Percentiles rank a stretch among this genome's conserved stretches.
phyloP scores from a whole-genome alignment of 2,113 vertebrate genomes.

The Poeciliopsis prolifica region DNA sequence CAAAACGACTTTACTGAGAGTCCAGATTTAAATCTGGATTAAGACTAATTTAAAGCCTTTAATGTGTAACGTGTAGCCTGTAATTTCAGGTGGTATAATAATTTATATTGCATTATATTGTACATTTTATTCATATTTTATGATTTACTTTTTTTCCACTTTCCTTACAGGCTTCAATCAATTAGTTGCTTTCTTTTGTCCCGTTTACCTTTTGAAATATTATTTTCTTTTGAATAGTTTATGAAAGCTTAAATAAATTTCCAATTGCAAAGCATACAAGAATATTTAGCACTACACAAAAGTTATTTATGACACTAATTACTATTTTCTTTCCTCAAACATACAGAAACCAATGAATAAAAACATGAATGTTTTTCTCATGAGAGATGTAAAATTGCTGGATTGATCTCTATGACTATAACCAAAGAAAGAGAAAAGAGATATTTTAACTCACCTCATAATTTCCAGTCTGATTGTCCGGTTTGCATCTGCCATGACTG shows the following conservation, averaged over 20 bases:
- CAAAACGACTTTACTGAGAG: not conserved
- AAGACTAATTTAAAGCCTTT: too few species aligned
- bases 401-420: not conserved
- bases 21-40: too few species aligned
- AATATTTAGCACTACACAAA: not conserved
- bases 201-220: not conserved
- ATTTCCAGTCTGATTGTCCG: constrained; percentile 34
- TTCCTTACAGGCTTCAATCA: not conserved
- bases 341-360: not conserved
- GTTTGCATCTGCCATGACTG: constrained; percentile 23
- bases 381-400: not conserved
- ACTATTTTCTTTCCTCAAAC: not conserved
- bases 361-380: not conserved
- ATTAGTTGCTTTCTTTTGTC: not conserved
- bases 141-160: not conserved
- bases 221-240: not conserved
- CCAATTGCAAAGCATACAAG: not conserved
- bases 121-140: too few species aligned
- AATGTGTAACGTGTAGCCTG: too few species aligned
- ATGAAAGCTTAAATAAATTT: not conserved
- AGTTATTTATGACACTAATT: not conserved
- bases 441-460: constrained; percentile 71
- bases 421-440: not conserved
- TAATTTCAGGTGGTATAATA: too few species aligned
- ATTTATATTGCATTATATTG: too few species aligned